Conservation (phyloP, 2,888 invertebrate species). For the Drosophila nr. perissopoda region DNA sequence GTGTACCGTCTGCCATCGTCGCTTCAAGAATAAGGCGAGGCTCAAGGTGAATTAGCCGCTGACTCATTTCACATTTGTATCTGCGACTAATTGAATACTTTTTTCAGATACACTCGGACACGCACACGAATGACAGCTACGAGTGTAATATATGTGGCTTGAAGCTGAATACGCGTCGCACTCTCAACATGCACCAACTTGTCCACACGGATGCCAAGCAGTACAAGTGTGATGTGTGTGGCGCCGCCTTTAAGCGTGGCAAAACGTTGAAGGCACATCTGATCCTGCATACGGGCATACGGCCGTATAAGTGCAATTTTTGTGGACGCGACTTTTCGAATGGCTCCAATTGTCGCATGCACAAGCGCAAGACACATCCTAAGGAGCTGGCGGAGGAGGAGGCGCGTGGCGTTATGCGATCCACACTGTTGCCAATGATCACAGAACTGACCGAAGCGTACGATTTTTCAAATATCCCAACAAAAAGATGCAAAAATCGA, state of each 20-base stretch:
- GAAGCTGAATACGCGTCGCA: slow-evolving; percentile 85
- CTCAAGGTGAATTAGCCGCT: slow-evolving; percentile 68
- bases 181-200: slow-evolving; percentile 85
- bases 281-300: slow-evolving; percentile 84
- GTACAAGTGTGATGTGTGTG: slow-evolving; percentile 83
- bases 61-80: not conserved
- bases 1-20: slow-evolving; percentile 84
- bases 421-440: slow-evolving; percentile 81
- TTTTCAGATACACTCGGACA: slow-evolving; percentile 84
- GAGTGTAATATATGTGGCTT: slow-evolving; percentile 84
- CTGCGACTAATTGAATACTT: not conserved
- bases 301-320: slow-evolving; percentile 84
- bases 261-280: slow-evolving; percentile 84
- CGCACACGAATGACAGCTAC: slow-evolving; percentile 84
- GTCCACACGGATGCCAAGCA: slow-evolving; percentile 83
- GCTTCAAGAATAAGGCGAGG: slow-evolving; percentile 83
- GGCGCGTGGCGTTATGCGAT: slow-evolving; percentile 78
- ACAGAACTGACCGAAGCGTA: slow-evolving; percentile 83
- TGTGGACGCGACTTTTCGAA: slow-evolving; percentile 84
- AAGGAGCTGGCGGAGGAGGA: slow-evolving; percentile 84
- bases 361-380: slow-evolving; percentile 84
- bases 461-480: slow-evolving; percentile 20
- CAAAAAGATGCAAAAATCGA: not conserved
- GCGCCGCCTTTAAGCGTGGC: slow-evolving; percentile 83
- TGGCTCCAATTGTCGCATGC: slow-evolving; percentile 84